These are phyloP conservation scores for Onthophagus taurus DNA, from an alignment of 1,140 invertebrate species.

Conservation along the genomic window DNA sequence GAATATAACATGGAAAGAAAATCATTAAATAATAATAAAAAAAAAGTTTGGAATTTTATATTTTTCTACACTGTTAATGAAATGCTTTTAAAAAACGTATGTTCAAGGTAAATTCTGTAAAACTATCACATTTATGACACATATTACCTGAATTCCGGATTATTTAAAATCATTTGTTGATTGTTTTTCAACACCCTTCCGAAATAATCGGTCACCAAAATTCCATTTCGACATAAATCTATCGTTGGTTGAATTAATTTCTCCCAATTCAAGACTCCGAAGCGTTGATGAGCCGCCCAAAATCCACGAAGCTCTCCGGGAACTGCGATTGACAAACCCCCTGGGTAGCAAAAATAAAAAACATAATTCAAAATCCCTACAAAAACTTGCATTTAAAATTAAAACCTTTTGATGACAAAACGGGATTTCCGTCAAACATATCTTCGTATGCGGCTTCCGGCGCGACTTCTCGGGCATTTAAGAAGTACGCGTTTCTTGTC, in stretches of 20 bases:
- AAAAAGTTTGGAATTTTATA: not conserved
- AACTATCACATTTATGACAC: not conserved
- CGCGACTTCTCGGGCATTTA: conserved; percentile 64
- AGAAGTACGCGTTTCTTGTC: conserved; percentile 37
- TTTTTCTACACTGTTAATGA: not conserved
- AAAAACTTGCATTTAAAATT: too few relatives aligned
- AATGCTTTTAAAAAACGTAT: not conserved
- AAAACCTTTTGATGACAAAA: conserved; percentile 40
- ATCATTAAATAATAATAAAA: not conserved
- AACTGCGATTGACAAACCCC: conserved; percentile 71
- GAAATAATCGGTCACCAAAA: conserved; percentile 14
- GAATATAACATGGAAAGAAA: too few relatives aligned
- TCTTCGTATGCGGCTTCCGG: conserved; percentile 44
- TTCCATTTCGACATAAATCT: conserved; percentile 58
- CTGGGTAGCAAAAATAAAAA: conserved; percentile 31
- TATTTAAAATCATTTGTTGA: conserved; percentile 47
- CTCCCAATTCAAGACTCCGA: conserved; percentile 63
- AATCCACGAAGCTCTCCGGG: conserved; percentile 88
- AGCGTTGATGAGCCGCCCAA: conserved; percentile 65
- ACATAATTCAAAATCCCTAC: not conserved
- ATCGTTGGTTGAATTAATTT: conserved; percentile 49
- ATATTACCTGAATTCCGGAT: conserved; percentile 47
- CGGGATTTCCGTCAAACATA: conserved; percentile 51
- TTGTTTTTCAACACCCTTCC: conserved; percentile 47
- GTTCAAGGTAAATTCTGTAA: not conserved